These are phyloP conservation scores for Anas georgica DNA, from an alignment of 2,797 vertebrate genomes.

Conservation along the genomic window DNA sequence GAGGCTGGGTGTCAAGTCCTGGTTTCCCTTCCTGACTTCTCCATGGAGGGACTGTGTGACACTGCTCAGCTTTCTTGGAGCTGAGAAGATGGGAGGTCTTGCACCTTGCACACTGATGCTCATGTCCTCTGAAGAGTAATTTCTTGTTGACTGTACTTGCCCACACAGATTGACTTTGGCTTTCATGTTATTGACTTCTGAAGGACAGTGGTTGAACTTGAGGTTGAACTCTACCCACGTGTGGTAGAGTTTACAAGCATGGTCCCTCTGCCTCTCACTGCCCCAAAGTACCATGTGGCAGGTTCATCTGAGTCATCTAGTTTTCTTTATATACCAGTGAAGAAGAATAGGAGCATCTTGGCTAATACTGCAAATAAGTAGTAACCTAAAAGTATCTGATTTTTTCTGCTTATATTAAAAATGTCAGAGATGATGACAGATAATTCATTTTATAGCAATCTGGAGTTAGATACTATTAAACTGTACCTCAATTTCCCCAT, in stretches of 20 bases:
- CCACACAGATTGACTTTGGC: not conserved
- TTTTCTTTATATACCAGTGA: not conserved
- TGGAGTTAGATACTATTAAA: not conserved
- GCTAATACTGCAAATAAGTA: not conserved
- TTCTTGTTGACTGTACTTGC: not conserved
- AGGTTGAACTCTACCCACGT: not conserved
- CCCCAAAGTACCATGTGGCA: not conserved
- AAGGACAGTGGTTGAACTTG: not conserved
- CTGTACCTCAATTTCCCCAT: accelerated
- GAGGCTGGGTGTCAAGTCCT: not conserved
- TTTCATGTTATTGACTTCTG: not conserved
- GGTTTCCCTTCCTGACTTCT: not conserved
- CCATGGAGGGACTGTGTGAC: accelerated
- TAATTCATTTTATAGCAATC: not conserved
- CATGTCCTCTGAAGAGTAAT: not conserved
- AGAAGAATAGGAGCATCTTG: not conserved
- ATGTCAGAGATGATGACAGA: not conserved
- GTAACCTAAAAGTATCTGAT: not conserved
- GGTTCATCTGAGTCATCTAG: not conserved
- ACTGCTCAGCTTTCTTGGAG: not conserved
- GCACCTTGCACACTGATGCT: accelerated
- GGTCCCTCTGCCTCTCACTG: not conserved
- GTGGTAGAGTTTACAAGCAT: not conserved
- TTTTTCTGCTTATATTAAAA: not conserved
- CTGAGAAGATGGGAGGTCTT: not conserved